phyloP scores from a whole-genome alignment of 1,140 invertebrate genomes.

The Polyergus mexicanus region DNA sequence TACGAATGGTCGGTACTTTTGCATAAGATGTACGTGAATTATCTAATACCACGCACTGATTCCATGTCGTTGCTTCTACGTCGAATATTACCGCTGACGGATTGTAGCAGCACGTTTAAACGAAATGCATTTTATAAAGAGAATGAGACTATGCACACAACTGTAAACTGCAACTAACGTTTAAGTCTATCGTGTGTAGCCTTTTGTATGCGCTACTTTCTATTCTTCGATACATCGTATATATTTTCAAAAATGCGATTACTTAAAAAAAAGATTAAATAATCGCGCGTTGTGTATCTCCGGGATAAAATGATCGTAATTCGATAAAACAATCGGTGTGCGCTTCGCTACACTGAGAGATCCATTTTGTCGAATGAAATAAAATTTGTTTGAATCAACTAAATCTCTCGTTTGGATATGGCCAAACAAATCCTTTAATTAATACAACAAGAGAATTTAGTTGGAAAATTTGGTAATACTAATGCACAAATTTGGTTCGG shows the following conservation, averaged over 20 bases:
- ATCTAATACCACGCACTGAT: conserved; percentile 11
- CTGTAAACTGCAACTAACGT: not conserved
- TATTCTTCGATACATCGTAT: not conserved
- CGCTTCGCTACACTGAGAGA: not conserved
- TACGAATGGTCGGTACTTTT: not conserved
- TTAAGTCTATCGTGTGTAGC: not conserved
- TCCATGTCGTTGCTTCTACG: not conserved
- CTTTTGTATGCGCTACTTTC: not conserved
- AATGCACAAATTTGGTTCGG: too few relatives aligned
- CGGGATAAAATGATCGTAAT: not conserved
- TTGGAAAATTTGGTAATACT: too few relatives aligned
- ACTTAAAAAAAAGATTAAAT: not conserved
- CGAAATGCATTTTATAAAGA: not conserved
- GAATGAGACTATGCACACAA: not conserved
- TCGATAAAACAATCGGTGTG: not conserved
- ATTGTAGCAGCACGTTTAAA: not conserved
- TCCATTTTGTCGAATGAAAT: too few relatives aligned
- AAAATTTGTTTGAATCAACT: too few relatives aligned
- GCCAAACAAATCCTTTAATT: too few relatives aligned
- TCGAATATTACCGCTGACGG: not conserved
- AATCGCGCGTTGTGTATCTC: not conserved
- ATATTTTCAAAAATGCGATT: not conserved
- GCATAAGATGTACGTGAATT: not conserved
- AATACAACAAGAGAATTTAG: too few relatives aligned
- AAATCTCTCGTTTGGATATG: too few relatives aligned